These are phyloP conservation scores for Catostylus mosaicus DNA, from an alignment of 30 jellyfish, hydroid and myxozoan species.

Conservation along the genomic window DNA sequence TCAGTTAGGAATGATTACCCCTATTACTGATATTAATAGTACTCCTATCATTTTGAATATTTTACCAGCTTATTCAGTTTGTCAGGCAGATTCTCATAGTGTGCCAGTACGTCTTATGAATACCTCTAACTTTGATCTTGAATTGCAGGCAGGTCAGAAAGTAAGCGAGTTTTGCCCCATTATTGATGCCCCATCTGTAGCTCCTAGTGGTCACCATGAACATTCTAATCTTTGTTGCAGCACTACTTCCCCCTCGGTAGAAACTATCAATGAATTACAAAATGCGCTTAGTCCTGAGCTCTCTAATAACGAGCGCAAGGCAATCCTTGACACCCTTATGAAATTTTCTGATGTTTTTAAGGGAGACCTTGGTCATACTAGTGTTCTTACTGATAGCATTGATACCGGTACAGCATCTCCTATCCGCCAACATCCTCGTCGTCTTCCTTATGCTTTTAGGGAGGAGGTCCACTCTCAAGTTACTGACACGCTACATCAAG, in stretches of 20 bases:
- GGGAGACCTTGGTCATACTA: conserved; percentile 14
- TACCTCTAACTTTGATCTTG: conserved; percentile 18
- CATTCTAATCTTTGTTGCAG: neutral
- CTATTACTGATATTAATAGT: neutral
- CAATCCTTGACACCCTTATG: conserved; percentile 1
- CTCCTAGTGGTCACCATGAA: neutral
- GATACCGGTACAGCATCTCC: conserved; percentile 44
- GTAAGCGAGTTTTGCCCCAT: conserved; percentile 32
- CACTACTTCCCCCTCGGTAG: neutral
- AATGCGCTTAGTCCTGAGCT: conserved; percentile 16
- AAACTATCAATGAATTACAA: neutral
- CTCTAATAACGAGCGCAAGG: conserved; percentile 1
- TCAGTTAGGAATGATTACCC: conserved; percentile 23
- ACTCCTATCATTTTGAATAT: neutral
- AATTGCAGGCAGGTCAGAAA: conserved; percentile 29
- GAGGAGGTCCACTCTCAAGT: conserved; percentile 32
- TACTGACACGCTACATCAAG: conserved; percentile 31
- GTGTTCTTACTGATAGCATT: conserved; percentile 13
- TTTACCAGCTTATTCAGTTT: conserved; percentile 36
- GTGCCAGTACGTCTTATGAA: conserved; percentile 40
- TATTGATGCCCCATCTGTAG: conserved; percentile 7
- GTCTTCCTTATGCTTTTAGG: conserved; percentile 22
- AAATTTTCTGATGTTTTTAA: conserved; percentile 11
- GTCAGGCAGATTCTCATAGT: conserved; percentile 24
- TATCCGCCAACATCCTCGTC: conserved; percentile 31